Evolutionary conservation across 2,797 vertebrate species (phyloP), one percentile per base, ranked within the genome.

Genomic region (Netta rufina): DNA sequence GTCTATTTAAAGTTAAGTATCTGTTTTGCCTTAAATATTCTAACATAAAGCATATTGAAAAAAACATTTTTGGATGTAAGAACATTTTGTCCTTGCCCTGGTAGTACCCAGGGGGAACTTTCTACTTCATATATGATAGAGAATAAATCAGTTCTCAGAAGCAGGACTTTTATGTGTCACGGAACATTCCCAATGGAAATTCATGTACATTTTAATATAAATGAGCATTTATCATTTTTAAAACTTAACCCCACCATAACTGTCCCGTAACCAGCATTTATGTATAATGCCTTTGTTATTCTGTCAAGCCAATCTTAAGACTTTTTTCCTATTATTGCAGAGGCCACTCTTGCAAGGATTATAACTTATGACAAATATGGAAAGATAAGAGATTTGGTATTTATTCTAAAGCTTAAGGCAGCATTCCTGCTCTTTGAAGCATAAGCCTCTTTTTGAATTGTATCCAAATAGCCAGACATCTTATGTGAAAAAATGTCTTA

Each of bases 401-500:
- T 98, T 98, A 96, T 89, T 96, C 75, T 96, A 93, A 97, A 97
- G 96, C 97, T 98, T 97, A 97, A 97, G 81, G 96, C 96, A 95
- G 96, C 95, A 97, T 98, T 96, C 80, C 87, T 94, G 82, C 62
- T 94, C 93, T 97, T 97, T 98, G 97, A 98, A 96, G 90, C 96
- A 30, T 97, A 98, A 98, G 88, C 96, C 61, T 97, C 82, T 97
- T 97, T 96, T 94, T 96, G 87, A 97, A 96, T 97, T 95, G 91
- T 93, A 94, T 97, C 95, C 96, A 97, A 96, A 96, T 62, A 83
- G 45, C 84, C 89, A 92, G 92, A 94, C 57, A 64, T 91, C 85
- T 96, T 85, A 18, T 80, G 43, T 85, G 56, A 96, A 97, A 94
- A 94, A 97, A 95, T 71, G 62, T 77, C 84, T 97, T 97, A 92